Evolutionary conservation across 2,888 invertebrate genomes (phyloP).

Genomic region (Alsophila aescularia): DNA sequence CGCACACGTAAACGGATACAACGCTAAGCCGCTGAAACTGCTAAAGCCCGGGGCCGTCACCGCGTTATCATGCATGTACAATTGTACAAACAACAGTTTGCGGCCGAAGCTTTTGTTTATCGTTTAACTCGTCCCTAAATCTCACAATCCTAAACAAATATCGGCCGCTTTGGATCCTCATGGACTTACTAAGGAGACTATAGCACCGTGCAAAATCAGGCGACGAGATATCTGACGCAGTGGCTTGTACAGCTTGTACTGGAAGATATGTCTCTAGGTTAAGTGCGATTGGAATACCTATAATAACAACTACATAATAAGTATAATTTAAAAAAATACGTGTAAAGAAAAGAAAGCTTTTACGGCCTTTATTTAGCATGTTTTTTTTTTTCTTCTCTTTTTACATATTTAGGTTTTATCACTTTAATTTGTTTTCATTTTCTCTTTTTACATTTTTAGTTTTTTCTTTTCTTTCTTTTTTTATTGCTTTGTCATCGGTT

Average conservation of each 20-base stretch:
- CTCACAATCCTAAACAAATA: constrained; percentile 83
- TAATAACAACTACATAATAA: no score
- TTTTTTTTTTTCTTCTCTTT: no score
- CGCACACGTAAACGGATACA: constrained; percentile 44
- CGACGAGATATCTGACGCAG: neutral
- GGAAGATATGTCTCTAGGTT: neutral
- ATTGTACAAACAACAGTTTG: constrained; percentile 79
- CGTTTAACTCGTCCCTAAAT: constrained; percentile 72
- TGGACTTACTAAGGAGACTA: constrained; percentile 23
- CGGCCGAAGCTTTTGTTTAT: constrained; percentile 75
- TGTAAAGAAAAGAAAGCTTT: no score
- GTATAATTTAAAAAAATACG: no score
- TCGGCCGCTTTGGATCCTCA: constrained; percentile 45
- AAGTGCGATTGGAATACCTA: neutral
- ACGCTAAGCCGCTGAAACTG: constrained; percentile 57
- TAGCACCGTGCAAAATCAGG: neutral
- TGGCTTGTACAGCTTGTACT: neutral
- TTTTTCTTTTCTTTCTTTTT: no score
- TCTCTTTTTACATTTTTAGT: no score
- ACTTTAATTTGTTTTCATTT: no score
- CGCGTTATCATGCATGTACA: constrained; percentile 77
- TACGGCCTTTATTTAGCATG: no score
- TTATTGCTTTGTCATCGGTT: no score
- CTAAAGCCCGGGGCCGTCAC: constrained; percentile 57
- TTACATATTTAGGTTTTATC: no score